Evolutionary conservation across 2,113 vertebrate species (phyloP).

Genomic region (Lethenteron camtschaticum): DNA sequence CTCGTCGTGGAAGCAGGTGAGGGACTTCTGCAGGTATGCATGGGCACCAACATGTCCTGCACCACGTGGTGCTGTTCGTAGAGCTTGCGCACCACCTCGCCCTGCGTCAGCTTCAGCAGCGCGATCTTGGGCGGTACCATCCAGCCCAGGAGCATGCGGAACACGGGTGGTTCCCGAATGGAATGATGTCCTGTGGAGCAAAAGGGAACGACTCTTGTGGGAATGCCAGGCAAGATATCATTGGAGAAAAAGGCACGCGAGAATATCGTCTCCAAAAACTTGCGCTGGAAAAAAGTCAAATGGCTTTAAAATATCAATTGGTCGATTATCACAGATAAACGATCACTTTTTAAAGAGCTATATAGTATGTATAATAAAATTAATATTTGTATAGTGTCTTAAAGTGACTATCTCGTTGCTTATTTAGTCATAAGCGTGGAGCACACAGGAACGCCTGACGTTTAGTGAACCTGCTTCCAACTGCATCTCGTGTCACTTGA

Average conservation of each 20-base stretch:
- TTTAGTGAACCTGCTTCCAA: too few relatives aligned
- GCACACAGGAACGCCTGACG: too few relatives aligned
- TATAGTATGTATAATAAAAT: too few relatives aligned
- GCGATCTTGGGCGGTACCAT: slow-evolving; percentile 98
- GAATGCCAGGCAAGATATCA: background rate
- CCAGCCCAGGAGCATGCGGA: slow-evolving; percentile 84
- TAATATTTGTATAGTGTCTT: too few relatives aligned
- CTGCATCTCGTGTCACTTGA: too few relatives aligned
- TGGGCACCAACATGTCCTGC: slow-evolving; percentile 89
- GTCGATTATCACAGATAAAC: too few relatives aligned
- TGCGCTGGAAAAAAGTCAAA: too few relatives aligned
- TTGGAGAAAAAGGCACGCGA: background rate
- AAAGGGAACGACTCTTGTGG: background rate
- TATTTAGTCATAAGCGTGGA: too few relatives aligned
- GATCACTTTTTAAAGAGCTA: too few relatives aligned
- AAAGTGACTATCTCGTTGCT: too few relatives aligned
- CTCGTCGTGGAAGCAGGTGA: slow-evolving; percentile 51
- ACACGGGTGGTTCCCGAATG: slow-evolving; percentile 74
- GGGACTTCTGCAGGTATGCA: slow-evolving; percentile 49
- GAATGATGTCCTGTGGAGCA: slow-evolving; percentile 71
- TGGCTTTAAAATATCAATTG: too few relatives aligned
- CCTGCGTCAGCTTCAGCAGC: slow-evolving; percentile 80
- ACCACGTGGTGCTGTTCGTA: slow-evolving; percentile 90
- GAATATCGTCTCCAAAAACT: too few relatives aligned
- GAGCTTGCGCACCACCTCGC: slow-evolving; percentile 64